These are phyloP conservation scores for Hylaeus volcanicus DNA, from an alignment of 1,140 invertebrate genomes.

Conservation along the genomic window DNA sequence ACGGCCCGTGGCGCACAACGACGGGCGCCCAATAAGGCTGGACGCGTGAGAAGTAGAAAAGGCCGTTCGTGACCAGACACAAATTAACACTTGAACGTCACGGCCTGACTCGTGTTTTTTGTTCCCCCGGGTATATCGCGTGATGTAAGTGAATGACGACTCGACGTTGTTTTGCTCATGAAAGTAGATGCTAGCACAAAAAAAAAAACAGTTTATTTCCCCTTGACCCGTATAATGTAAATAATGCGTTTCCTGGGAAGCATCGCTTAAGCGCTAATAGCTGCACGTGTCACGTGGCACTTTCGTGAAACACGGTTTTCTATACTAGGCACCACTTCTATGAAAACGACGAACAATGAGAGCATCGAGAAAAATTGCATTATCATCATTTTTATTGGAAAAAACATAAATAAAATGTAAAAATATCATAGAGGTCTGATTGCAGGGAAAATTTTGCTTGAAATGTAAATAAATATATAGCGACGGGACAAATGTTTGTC, in stretches of 20 bases:
- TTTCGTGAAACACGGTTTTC: too few species aligned
- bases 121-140: conserved; percentile 8
- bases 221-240: conserved; percentile 18
- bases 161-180: not conserved
- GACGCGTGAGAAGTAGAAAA: not conserved
- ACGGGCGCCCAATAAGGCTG: not conserved
- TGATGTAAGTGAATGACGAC: not conserved
- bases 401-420: too few species aligned
- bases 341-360: too few species aligned
- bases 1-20: not conserved
- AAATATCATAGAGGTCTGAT: too few species aligned
- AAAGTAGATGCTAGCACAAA: not conserved
- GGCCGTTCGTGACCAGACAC: not conserved
- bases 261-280: not conserved
- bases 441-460: too few species aligned
- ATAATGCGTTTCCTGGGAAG: not conserved
- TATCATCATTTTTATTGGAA: too few species aligned
- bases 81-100: conserved; percentile 3
- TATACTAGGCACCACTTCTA: too few species aligned
- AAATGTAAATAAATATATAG: too few species aligned
- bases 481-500: too few species aligned
- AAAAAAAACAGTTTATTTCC: not conserved
- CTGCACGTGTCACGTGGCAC: not conserved
- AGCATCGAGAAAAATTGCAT: too few species aligned
- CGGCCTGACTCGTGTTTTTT: not conserved